Evolutionary conservation across 2,888 invertebrate species (phyloP).

Genomic region (Chelonus formosanus): DNA sequence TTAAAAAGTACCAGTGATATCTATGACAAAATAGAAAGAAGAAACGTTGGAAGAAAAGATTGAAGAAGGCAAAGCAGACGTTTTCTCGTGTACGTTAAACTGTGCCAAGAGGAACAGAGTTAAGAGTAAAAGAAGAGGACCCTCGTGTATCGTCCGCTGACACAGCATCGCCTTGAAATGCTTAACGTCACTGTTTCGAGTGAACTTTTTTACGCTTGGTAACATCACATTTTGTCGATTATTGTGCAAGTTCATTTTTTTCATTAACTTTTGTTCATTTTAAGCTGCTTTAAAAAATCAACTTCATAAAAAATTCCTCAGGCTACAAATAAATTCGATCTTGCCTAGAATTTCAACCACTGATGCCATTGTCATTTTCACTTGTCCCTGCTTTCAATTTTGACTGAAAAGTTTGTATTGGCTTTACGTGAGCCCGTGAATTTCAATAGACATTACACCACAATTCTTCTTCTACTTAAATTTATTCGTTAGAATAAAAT

Average conservation of each 20-base stretch:
- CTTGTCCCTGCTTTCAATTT: no score
- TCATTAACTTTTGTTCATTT: slow-evolving; percentile 6
- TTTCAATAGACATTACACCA: no score
- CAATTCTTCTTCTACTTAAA: no score
- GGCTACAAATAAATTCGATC: no score
- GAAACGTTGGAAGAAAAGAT: slow-evolving; percentile 8
- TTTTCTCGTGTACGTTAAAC: slow-evolving; percentile 20
- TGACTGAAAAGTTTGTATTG: no score
- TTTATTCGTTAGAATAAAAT: no score
- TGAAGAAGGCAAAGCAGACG: slow-evolving; percentile 21
- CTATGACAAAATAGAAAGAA: no score
- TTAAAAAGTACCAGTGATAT: no score
- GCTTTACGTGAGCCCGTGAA: no score
- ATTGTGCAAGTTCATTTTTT: slow-evolving; percentile 31
- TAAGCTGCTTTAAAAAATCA: background rate
- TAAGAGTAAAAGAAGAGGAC: slow-evolving; percentile 35
- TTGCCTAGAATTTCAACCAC: no score
- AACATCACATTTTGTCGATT: slow-evolving; percentile 44
- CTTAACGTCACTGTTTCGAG: slow-evolving; percentile 45
- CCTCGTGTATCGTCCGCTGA: slow-evolving; percentile 44
- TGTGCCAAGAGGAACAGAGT: slow-evolving; percentile 33
- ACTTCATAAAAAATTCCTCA: background rate
- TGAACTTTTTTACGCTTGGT: slow-evolving; percentile 43
- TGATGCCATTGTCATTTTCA: no score
- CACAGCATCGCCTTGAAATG: slow-evolving; percentile 44